Base-by-base conservation (phyloP, 2,888 invertebrate genomes). In the Scaptomyza caliginosa region DNA sequence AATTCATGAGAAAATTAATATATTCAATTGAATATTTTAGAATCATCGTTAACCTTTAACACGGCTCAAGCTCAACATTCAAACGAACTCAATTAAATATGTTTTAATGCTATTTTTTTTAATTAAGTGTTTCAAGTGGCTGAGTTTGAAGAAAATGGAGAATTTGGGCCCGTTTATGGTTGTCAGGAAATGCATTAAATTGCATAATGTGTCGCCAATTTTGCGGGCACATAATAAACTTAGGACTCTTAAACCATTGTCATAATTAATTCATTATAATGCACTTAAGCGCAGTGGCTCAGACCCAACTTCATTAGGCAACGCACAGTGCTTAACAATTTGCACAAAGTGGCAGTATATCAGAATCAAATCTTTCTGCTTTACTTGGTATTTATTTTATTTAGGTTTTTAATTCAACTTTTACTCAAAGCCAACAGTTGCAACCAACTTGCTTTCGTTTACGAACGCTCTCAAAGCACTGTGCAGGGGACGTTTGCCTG, bases 181-280 rank as follows among this genome's bases (percentile, higher is more conserved):
- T 11, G 32, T 48, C 23, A 16, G 28, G 6, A 38, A 46, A 46
- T 38, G 32, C 21, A 55, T 50, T 17, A 52, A 32, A 24, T 30
- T 36, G 8, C 45, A 42, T 42, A 50, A 57, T 13, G 17, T 32
- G 56, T 24, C n/a, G 16, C 7, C 24, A 49, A 36, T 57, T 57
- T 16, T 30, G n/a, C 3, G 26, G 24, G 11, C 28, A 8, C 13
- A 43, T 32, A 36, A 43, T 24, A 13, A 39, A 59, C 34, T 59
- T 52, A 23, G 48, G 39, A 10, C 50, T 19, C 32, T 38, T 43
- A 13, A 36, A 48, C 16, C 39, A 52, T 40, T 43, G 39, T 17
- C 10, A 19, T 56, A 67, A 56, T 67, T 52, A 62, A 63, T 38
- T 60, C 42, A 55, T 56, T 55, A 32, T 32, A 24, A 26, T 34